Evolutionary conservation across 1,140 invertebrate genomes (phyloP), one percentile per base, ranked within the genome.

Genomic region (Caerostris darwini): DNA sequence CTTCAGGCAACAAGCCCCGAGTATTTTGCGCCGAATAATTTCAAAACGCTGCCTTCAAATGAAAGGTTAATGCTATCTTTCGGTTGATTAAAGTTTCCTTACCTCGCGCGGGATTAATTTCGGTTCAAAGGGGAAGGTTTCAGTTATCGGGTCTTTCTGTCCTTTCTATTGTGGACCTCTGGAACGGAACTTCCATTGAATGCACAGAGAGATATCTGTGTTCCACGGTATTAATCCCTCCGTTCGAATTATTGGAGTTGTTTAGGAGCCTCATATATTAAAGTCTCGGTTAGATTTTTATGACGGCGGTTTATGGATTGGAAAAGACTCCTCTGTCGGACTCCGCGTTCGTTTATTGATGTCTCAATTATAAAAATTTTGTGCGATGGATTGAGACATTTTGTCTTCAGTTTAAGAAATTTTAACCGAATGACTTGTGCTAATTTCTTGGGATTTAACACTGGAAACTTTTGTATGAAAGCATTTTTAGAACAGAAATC

Each of bases 81-180:
- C n/a, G 53, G 86, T 19, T 88, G 86, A 88, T 88, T 88, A 88
- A 88, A 88, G 86, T 88, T 88, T 88, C 58, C 86, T 61, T 85
- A 8, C 82, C 7, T 67, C 54, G 8, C 10, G 14, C 58, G 17
- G 57, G 82, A 56, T 58, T 85, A 58, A 59, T 85, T 85, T n/a
- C 50, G n/a, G 54, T 85, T 85, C 82, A 58, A 85, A 85, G 82
- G 82, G 7, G 50, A n/a, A 59, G 19, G 50, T 85, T 54, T 59
- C 82, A 34, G 82, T 59, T 85, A 58, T 58, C 82, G 82, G 54
- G 56, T 85, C 82, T 85, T 85, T 58, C 19, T 10, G 34, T 50
- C 34, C 71, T 77, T 34, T 7, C 71, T 34, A 77, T 77, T 77
- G 50, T 77, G 34, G 12, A 10, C 61, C 17, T 10, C 61, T 64